Conservation (phyloP, 2,113 vertebrate species). For the Oxyruncus cristatus region DNA sequence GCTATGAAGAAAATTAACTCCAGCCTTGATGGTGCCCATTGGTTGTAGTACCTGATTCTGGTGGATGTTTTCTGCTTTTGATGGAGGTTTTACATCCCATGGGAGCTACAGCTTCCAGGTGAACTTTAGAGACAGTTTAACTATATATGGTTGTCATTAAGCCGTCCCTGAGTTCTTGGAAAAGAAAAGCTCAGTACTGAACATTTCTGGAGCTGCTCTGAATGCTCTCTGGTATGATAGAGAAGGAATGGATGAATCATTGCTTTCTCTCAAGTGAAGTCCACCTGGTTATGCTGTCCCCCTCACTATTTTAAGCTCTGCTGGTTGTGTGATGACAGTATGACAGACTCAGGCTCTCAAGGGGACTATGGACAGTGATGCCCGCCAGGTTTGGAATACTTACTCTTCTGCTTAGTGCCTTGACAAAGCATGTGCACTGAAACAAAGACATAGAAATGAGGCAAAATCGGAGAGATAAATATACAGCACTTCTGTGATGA, state of each 20-base stretch:
- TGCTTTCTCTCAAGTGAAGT: neutral
- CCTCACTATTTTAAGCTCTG: neutral
- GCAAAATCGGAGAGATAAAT: neutral
- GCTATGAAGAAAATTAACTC: neutral
- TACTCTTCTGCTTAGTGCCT: neutral
- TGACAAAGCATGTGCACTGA: neutral
- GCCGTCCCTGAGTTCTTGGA: neutral
- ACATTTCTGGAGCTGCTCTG: neutral
- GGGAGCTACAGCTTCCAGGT: neutral
- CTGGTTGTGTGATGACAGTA: neutral
- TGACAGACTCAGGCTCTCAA: neutral
- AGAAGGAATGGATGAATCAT: neutral
- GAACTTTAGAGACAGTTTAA: neutral
- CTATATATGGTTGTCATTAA: neutral
- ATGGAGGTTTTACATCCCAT: neutral
- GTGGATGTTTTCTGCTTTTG: neutral
- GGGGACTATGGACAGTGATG: neutral
- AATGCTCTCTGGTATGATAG: neutral
- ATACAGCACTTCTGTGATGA: neutral
- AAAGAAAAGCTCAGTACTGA: neutral
- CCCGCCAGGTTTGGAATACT: neutral
- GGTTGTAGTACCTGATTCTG: neutral
- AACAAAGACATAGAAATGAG: neutral
- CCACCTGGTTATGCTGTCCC: neutral
- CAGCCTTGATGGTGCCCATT: neutral